phyloP scores from a whole-genome alignment of 2,797 vertebrate species.

The Sarcophilus harrisii region DNA sequence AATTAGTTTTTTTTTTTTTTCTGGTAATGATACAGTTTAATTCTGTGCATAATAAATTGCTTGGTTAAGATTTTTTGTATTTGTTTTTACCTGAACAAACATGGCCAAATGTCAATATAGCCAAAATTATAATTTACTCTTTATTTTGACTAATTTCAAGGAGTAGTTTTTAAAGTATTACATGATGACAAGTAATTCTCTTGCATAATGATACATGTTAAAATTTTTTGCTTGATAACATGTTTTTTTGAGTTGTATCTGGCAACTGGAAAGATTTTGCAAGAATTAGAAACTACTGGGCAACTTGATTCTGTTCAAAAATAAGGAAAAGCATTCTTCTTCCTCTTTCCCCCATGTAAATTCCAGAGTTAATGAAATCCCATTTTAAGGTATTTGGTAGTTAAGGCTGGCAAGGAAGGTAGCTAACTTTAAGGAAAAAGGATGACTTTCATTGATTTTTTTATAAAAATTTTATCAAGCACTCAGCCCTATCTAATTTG shows the following conservation, averaged over 20 bases:
- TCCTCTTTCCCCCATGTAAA: background rate
- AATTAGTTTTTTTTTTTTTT: background rate
- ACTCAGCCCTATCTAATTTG: too few species aligned
- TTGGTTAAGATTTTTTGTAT: background rate
- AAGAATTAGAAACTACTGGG: background rate
- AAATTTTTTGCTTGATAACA: background rate
- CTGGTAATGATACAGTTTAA: background rate
- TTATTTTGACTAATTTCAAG: background rate
- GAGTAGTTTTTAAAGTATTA: background rate
- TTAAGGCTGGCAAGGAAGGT: background rate
- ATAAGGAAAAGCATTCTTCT: background rate
- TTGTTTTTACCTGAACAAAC: background rate
- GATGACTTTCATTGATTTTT: background rate
- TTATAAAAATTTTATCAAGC: too few species aligned
- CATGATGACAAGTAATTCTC: background rate
- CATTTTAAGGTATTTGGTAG: background rate
- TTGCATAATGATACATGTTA: background rate
- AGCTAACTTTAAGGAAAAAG: background rate
- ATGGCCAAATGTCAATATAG: background rate
- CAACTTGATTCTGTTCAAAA: background rate
- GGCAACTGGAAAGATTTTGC: background rate
- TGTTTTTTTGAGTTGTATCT: background rate
- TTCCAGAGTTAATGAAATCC: background rate
- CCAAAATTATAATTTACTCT: background rate
- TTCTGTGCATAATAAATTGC: background rate